Base-by-base conservation (phyloP, 37 sponge, comb jelly and placozoan species). In the Tethya wilhelma region DNA sequence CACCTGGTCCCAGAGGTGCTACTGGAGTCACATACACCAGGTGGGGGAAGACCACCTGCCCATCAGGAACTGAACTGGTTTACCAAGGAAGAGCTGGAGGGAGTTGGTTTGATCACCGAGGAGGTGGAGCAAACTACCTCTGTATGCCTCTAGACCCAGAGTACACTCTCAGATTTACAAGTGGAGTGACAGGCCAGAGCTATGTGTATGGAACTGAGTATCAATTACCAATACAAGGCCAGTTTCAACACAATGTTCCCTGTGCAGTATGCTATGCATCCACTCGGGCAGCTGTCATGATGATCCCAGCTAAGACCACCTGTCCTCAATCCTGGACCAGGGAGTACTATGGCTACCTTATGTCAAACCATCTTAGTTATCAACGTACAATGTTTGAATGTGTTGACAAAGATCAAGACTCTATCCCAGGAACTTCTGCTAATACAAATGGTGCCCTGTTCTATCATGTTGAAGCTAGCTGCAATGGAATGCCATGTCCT, bases 11-110 rank as follows among this genome's bases (percentile, higher is more conserved):
- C n/a, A n/a, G n/a, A n/a, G n/a, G n/a, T n/a, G n/a, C n/a, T n/a
- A n/a, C n/a, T n/a, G n/a, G n/a, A n/a, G n/a, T n/a, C n/a, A 34
- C 39, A 34, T 86, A 86, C 42, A 78, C 64, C 37, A 70, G 86
- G 63, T 86, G 82, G 86, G 79, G 86, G 17, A 59, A 42, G 29
- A 86, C 73, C 17, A 71, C 73, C 22, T 86, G 86, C 46, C 86
- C 86, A 34, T 20, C 20, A 29, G 86, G 73, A 73, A 64, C 86
- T 39, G 66, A 70, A 38, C 72, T 86, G 9, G 53, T 86, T 38
- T 86, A 79, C 59, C n/a, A n/a, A n/a, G n/a, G n/a, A n/a, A n/a
- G n/a, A n/a, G n/a, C n/a, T n/a, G n/a, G n/a, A n/a, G n/a, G n/a
- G n/a, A n/a, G n/a, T n/a, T n/a, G n/a, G n/a, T n/a, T n/a, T n/a